Evolutionary conservation across 2,113 vertebrate species (phyloP).

Genomic region (Gadus chalcogrammus): DNA sequence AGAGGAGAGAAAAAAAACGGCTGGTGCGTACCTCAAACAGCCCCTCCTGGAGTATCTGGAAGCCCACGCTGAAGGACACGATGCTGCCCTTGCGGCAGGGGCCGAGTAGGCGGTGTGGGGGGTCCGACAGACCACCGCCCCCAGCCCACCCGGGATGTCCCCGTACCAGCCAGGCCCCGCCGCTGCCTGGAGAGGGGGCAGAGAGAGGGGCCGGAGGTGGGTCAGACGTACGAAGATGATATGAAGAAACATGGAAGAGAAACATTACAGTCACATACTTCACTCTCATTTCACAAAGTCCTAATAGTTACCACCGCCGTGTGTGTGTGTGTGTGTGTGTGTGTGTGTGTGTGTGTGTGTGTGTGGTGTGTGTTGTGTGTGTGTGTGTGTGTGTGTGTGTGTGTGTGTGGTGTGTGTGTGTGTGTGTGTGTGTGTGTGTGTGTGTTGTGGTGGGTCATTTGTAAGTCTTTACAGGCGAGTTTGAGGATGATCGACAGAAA

Average conservation of each 20-base stretch:
- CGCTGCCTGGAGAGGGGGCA: constrained; percentile 43
- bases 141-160: constrained; percentile 24
- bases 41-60: constrained; percentile 84
- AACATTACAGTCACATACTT: neutral
- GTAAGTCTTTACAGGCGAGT: too few species aligned
- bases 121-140: constrained; percentile 68
- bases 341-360: too few species aligned
- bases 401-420: too few species aligned
- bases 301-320: too few species aligned
- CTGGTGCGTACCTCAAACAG: constrained; percentile 88
- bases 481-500: too few species aligned
- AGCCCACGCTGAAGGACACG: constrained; percentile 85
- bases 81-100: constrained; percentile 87
- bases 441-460: too few species aligned
- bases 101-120: constrained; percentile 79
- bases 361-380: too few species aligned
- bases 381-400: too few species aligned
- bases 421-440: too few species aligned
- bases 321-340: too few species aligned
- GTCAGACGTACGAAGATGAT: neutral
- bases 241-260: neutral
- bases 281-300: too few species aligned
- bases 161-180: constrained; percentile 45
- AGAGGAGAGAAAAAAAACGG: too few species aligned
- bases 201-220: neutral